Evolutionary conservation across 2,888 invertebrate genomes (phyloP), one percentile per base, ranked within the genome.

Genomic region (Mylabris sibirica): DNA sequence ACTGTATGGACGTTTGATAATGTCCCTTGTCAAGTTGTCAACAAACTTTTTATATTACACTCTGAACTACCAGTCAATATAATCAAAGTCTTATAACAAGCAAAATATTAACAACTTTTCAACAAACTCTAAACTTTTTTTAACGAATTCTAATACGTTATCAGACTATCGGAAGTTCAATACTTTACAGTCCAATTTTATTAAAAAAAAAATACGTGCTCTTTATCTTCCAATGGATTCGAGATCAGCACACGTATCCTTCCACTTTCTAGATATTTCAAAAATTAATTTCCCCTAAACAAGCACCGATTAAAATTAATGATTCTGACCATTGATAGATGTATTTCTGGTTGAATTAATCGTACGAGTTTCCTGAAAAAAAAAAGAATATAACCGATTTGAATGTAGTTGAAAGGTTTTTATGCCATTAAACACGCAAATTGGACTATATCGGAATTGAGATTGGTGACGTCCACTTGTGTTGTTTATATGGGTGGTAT

Each of bases 31-130:
- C 70, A 72, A 71, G 65, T 71, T 66, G 70, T 67, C 65, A 64
- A 66, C 63, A 71, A 74, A 74, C 68, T 74, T 75, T 74, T 71
- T 71, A 60, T 68, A 71, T 70, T 72, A 74, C 65, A 69, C 65
- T 60, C 68, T 14, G 65, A 72, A 74, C 72, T 74, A 73, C 67
- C 64, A 74, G 74, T 76, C 75, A 71, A 75, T 77, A 75, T 75
- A 66, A 76, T 73, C 71, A 76, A 77, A 75, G 66, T 72, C 74
- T 74, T 74, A 72, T 75, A 74, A 74, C 70, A 72, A 72, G 72
- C 73, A 62, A 75, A 77, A 75, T 77, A 77, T 78, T 78, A 77
- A 74, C 75, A 76, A 77, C 44, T 71, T 75, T 76, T 64, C 71
- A 70, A 64, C 61, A 65, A 72, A 75, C 71, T 71, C 76, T 61